phyloP scores from a whole-genome alignment of 2,797 vertebrate species.

The Falco concolor region DNA sequence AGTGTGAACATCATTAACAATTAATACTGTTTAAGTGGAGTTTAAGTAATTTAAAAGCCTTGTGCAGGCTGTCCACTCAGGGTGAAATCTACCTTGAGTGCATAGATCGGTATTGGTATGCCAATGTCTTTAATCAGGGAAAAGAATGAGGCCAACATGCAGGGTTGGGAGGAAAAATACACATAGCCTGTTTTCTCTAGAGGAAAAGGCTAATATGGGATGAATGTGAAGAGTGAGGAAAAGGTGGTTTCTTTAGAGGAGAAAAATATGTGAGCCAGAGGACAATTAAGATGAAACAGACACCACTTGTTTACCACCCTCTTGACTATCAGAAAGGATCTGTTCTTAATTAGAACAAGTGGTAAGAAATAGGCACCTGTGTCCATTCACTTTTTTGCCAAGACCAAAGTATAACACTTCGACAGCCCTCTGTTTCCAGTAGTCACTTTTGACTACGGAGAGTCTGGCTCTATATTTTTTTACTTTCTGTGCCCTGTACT shows the following conservation, averaged over 20 bases:
- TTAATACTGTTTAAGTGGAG: constrained; percentile 3
- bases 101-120: not conserved
- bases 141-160: not conserved
- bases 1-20: constrained; percentile 10
- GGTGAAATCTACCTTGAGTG: not conserved
- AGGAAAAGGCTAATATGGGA: not conserved
- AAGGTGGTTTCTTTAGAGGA: not conserved
- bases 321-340: not conserved
- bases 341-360: not conserved
- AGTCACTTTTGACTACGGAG: not conserved
- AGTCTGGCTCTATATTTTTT: not conserved
- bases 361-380: not conserved
- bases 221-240: not conserved
- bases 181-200: not conserved
- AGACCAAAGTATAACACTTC: not conserved
- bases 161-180: not conserved
- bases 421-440: not conserved
- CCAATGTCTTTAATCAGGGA: not conserved
- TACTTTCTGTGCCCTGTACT: not conserved
- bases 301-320: not conserved
- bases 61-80: not conserved
- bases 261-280: not conserved
- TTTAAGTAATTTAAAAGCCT: constrained; percentile 28
- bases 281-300: not conserved
- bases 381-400: not conserved